Evolutionary conservation across 1,140 invertebrate genomes (phyloP).

Genomic region (Drosophila mauritiana): DNA sequence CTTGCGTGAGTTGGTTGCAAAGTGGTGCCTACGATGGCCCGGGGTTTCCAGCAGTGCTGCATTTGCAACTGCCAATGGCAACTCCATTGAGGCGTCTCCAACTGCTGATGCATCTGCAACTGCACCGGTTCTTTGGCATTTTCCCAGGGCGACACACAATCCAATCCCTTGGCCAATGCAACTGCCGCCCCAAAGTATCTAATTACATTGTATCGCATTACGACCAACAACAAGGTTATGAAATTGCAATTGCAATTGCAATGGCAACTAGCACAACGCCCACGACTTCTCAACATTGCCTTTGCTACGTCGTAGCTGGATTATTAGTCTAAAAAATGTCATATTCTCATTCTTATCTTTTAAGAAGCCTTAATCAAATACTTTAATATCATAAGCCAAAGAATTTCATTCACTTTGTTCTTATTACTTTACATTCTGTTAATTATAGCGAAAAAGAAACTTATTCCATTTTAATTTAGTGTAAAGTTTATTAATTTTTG

Average conservation of each 20-base stretch:
- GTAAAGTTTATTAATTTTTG: too few species aligned
- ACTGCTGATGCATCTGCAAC: constrained; percentile 16
- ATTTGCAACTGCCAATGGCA: constrained; percentile 55
- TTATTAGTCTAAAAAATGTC: background rate
- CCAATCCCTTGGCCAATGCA: constrained; percentile 32
- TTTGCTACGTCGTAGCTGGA: background rate
- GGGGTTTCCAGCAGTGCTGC: constrained; percentile 1
- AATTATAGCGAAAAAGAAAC: too few species aligned
- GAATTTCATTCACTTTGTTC: background rate
- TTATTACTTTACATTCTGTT: background rate
- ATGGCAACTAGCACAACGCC: constrained; percentile 43
- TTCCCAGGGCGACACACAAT: constrained; percentile 57
- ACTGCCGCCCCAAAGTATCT: constrained; percentile 55
- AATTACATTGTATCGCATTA: constrained; percentile 71
- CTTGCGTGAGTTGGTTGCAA: constrained; percentile 36
- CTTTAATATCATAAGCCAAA: background rate
- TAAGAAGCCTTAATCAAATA: too few species aligned
- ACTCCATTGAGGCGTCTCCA: constrained; percentile 61
- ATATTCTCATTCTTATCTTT: background rate
- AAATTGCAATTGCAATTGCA: constrained; percentile 43
- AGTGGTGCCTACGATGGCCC: constrained; percentile 10
- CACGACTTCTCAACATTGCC: constrained; percentile 44
- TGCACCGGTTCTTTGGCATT: constrained; percentile 31
- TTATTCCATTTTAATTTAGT: too few species aligned
- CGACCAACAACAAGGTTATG: constrained; percentile 34